Conservation (phyloP, 1,140 invertebrate genomes). For the Doryteuthis pealeii region DNA sequence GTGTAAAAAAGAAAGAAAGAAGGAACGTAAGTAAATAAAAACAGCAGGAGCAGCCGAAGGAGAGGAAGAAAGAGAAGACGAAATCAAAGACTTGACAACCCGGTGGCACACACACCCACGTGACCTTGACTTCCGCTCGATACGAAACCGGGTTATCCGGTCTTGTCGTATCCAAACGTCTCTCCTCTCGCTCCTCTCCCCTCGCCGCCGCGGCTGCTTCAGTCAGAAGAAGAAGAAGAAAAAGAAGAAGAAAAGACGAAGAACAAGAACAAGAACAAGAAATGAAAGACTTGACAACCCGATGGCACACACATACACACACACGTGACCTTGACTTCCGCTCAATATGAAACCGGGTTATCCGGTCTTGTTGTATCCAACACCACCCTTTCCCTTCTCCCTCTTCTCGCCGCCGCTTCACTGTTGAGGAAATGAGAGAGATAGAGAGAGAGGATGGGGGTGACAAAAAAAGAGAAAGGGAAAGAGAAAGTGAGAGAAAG, state of each 20-base stretch:
- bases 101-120: neutral
- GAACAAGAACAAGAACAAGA: no score
- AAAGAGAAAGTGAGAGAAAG: no score
- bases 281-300: neutral
- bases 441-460: no score
- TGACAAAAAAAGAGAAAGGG: no score
- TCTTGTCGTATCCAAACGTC: neutral
- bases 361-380: constrained; percentile 1
- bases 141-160: neutral
- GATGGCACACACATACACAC: neutral
- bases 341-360: neutral
- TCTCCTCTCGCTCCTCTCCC: no score
- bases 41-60: neutral
- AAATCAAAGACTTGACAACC: neutral
- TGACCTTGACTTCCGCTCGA: neutral
- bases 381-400: no score
- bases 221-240: neutral
- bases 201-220: no score
- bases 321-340: neutral
- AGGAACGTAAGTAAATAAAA: no score
- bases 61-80: neutral
- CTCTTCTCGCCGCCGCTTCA: no score
- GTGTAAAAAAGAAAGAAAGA: constrained; percentile 14
- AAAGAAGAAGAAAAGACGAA: constrained; percentile 4
- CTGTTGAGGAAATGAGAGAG: no score